A percentile compares a stretch with the other conserved stretches of the same genome.
phyloP scores from a whole-genome alignment of 2,888 invertebrate genomes.

The Calameuta pallipes region DNA sequence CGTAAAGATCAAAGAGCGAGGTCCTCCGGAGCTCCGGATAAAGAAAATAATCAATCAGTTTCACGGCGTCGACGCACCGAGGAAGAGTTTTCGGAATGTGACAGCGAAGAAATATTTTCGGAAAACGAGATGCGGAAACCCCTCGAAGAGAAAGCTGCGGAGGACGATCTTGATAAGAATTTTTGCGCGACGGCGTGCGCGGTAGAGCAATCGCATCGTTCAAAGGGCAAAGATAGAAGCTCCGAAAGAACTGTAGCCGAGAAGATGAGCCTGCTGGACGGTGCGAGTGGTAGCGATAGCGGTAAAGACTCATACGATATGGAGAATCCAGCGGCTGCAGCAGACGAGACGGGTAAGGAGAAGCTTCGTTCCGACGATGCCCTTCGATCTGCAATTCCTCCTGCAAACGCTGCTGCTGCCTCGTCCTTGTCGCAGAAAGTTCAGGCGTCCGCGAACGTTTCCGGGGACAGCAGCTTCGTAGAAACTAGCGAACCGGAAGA shows the following conservation, averaged over 20 bases:
- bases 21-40: not conserved
- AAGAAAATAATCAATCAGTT: not conserved
- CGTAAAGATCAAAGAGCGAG: not conserved
- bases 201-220: not conserved
- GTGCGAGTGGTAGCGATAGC: not conserved
- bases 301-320: not conserved
- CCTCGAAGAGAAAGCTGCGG: not conserved
- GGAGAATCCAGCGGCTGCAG: not conserved
- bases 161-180: not conserved
- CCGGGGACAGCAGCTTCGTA: no score
- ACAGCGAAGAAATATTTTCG: slow-evolving; percentile 50
- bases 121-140: slow-evolving; percentile 18
- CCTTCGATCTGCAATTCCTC: not conserved
- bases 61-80: no score
- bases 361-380: not conserved
- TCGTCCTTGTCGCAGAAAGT: no score
- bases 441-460: no score
- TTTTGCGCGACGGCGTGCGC: not conserved
- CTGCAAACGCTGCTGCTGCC: no score
- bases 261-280: not conserved
- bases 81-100: slow-evolving; percentile 44
- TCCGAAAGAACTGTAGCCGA: not conserved
- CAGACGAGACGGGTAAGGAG: not conserved
- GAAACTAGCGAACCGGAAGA: no score
- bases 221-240: no score